Evolutionary conservation across 2,888 invertebrate genomes (phyloP).

Genomic region (Alloscopus bannaensis): DNA sequence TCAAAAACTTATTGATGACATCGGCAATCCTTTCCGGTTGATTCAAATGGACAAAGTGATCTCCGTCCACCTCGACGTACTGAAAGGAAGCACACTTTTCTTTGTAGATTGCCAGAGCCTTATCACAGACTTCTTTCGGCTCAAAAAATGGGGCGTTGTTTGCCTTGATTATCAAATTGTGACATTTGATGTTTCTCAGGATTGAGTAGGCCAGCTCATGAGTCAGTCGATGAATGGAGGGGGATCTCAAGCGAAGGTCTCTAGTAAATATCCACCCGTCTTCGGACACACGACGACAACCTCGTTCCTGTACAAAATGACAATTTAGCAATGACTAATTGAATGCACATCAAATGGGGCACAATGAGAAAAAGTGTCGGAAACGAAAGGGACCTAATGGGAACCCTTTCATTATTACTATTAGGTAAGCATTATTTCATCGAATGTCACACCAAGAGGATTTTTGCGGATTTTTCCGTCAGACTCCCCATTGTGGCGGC

Average conservation of each 20-base stretch:
- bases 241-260: slow-evolving; percentile 68
- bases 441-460: slow-evolving; percentile 54
- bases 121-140: slow-evolving; percentile 52
- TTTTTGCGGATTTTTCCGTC: slow-evolving; percentile 66
- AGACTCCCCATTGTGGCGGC: slow-evolving; percentile 62
- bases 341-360: neutral
- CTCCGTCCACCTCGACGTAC: slow-evolving; percentile 69
- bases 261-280: slow-evolving; percentile 72
- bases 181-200: slow-evolving; percentile 75
- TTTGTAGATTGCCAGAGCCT: slow-evolving; percentile 65
- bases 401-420: too few relatives aligned
- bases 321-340: neutral
- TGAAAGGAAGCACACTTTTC: slow-evolving; percentile 67
- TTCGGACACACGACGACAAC: slow-evolving; percentile 64
- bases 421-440: neutral
- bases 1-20: slow-evolving; percentile 62
- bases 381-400: too few relatives aligned
- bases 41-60: slow-evolving; percentile 73
- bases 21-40: slow-evolving; percentile 67
- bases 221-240: slow-evolving; percentile 77
- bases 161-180: slow-evolving; percentile 75
- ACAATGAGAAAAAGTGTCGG: too few relatives aligned
- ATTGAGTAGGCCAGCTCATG: slow-evolving; percentile 78
- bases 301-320: slow-evolving; percentile 52
- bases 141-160: slow-evolving; percentile 72